These are phyloP conservation scores for Saccostrea cuccullata DNA, from an alignment of 1,140 invertebrate genomes.

Conservation along the genomic window DNA sequence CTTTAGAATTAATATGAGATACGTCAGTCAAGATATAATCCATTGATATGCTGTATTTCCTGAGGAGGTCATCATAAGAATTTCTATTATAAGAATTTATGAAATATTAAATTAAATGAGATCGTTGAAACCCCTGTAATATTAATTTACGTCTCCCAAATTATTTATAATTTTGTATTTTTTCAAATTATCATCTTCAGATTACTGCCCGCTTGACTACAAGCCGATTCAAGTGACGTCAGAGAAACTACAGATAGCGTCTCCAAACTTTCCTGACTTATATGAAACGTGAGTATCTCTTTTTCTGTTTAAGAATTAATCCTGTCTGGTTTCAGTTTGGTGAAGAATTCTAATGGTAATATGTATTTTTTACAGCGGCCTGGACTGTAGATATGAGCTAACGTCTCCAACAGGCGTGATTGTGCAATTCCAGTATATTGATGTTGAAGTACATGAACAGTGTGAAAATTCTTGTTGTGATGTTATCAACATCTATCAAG, in stretches of 20 bases:
- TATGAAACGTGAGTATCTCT: background rate
- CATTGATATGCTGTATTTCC: no score
- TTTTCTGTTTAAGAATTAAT: no score
- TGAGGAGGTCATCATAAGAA: no score
- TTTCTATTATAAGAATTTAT: no score
- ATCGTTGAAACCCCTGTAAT: no score
- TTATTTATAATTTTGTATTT: no score
- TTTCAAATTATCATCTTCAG: background rate
- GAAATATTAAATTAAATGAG: no score
- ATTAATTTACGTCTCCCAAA: no score
- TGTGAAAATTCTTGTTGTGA: slow-evolving; percentile 11
- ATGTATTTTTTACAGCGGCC: background rate
- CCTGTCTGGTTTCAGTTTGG: no score
- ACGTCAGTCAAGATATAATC: no score
- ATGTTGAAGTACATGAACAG: background rate
- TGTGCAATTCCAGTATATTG: background rate
- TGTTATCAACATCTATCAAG: background rate
- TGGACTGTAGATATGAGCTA: background rate
- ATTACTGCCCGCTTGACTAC: background rate
- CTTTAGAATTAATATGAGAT: no score
- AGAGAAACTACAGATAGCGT: background rate
- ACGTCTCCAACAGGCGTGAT: background rate
- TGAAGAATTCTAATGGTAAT: no score
- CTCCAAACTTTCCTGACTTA: background rate
- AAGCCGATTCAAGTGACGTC: background rate